These are phyloP conservation scores for Ochropleura plecta DNA, from an alignment of 2,888 invertebrate species.

Conservation along the genomic window DNA sequence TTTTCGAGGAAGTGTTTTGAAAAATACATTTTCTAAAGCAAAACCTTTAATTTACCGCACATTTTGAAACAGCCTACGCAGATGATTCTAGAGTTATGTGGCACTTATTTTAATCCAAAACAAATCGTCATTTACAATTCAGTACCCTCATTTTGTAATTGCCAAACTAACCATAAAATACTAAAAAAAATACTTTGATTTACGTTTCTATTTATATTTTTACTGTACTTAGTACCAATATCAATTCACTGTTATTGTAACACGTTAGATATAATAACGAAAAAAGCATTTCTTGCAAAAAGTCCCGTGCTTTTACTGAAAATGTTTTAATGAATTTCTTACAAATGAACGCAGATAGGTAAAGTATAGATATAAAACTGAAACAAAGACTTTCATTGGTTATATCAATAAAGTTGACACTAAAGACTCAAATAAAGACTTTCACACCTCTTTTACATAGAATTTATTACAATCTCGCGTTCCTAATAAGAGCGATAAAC, in stretches of 20 bases:
- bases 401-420: constrained; percentile 27
- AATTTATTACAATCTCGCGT: constrained; percentile 14
- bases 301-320: neutral
- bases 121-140: constrained; percentile 27
- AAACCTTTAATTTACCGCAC: neutral
- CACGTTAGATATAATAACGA: neutral
- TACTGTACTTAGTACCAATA: neutral
- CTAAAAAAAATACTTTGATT: constrained; percentile 5
- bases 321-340: constrained; percentile 5
- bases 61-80: neutral
- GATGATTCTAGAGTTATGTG: neutral
- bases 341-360: neutral
- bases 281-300: neutral
- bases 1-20: too few species aligned
- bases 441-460: constrained; percentile 19
- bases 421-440: constrained; percentile 11
- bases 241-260: constrained; percentile 14
- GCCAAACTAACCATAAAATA: neutral
- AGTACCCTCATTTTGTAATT: constrained; percentile 8
- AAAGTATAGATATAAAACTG: constrained; percentile 24
- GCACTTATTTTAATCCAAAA: neutral
- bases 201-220: neutral
- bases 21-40: neutral
- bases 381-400: constrained; percentile 10
- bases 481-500: constrained; percentile 33